Evolutionary conservation across 2,797 vertebrate species (phyloP).

Genomic region (Octomys mimax): DNA sequence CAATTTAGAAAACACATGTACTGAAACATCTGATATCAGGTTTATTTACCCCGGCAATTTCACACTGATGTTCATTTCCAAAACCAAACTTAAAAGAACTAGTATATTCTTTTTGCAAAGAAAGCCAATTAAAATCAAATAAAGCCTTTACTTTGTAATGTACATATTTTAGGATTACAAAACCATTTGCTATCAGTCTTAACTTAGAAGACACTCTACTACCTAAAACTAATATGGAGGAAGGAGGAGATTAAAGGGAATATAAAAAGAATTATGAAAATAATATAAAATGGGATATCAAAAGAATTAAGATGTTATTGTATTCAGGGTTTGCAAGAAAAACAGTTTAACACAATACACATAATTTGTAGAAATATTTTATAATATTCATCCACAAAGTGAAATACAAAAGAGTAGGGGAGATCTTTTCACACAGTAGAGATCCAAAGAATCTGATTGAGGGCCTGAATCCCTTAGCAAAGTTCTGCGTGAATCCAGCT

Average conservation of each 20-base stretch:
- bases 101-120: not conserved
- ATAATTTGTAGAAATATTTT: too few species aligned
- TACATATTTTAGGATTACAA: not conserved
- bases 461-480: too few species aligned
- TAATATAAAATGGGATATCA: not conserved
- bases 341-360: too few species aligned
- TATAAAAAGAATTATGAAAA: not conserved
- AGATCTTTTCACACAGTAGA: too few species aligned
- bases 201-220: not conserved
- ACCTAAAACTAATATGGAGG: not conserved
- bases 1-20: not conserved
- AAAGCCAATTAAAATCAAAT: not conserved
- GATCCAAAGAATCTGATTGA: too few species aligned
- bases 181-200: not conserved
- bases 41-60: not conserved
- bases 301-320: not conserved
- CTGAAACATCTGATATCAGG: not conserved
- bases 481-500: too few species aligned
- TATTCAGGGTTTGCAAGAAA: too few species aligned
- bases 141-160: not conserved
- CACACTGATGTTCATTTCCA: not conserved
- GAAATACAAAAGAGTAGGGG: too few species aligned
- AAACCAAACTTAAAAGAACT: not conserved
- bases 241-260: not conserved
- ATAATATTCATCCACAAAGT: too few species aligned